Conservation (phyloP, 1,140 invertebrate genomes). For the Eriocheir sinensis region DNA sequence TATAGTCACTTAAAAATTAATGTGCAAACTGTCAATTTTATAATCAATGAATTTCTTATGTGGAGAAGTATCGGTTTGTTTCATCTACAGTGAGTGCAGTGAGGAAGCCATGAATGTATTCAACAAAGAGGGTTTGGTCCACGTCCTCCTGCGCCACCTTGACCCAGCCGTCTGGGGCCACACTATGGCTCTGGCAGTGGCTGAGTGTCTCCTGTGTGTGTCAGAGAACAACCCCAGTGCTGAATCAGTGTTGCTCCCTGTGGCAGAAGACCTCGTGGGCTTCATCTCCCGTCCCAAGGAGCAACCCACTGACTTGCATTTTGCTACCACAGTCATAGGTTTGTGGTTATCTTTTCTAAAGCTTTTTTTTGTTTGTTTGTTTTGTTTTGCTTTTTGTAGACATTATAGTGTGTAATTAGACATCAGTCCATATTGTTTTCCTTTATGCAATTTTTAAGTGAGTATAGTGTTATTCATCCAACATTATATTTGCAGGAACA, state of each 20-base stretch:
- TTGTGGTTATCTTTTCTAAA: neutral
- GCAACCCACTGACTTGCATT: conserved; percentile 82
- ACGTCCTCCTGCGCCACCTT: conserved; percentile 86
- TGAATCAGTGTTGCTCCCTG: conserved; percentile 78
- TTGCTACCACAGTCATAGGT: conserved; percentile 84
- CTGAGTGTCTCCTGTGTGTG: conserved; percentile 87
- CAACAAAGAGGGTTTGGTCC: conserved; percentile 86
- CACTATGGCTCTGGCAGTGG: conserved; percentile 79
- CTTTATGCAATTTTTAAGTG: no score
- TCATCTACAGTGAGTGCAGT: conserved; percentile 83
- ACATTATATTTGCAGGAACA: conserved; percentile 78
- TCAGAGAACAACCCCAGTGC: conserved; percentile 86
- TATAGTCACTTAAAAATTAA: neutral
- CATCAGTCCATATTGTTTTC: no score
- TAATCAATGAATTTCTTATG: no score
- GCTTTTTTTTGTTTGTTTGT: neutral
- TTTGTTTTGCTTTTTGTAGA: neutral
- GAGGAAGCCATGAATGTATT: conserved; percentile 86
- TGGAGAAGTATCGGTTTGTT: conserved; percentile 82
- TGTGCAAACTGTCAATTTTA: neutral
- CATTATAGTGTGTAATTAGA: no score
- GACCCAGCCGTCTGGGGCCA: conserved; percentile 84
- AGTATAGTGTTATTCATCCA: no score
- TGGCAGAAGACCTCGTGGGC: conserved; percentile 47
- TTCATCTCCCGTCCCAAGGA: conserved; percentile 78